Evolutionary conservation across 2,797 vertebrate species (phyloP).

Genomic region (Takifugu rubripes): DNA sequence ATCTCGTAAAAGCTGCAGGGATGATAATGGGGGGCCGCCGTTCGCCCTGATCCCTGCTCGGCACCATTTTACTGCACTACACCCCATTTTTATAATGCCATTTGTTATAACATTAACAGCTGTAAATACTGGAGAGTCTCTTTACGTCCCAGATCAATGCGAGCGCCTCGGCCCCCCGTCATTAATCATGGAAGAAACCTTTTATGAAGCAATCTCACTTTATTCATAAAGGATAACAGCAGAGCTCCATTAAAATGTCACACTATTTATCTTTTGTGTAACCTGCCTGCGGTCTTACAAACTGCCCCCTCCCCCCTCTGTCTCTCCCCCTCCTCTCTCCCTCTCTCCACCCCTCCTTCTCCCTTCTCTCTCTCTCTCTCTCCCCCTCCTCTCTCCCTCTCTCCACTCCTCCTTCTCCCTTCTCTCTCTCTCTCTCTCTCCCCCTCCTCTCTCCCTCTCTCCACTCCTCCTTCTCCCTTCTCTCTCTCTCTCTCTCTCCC

Average conservation of each 20-base stretch:
- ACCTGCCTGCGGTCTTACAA: conserved; percentile 66
- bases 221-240: conserved; percentile 76
- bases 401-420: conserved; percentile 32
- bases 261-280: conserved; percentile 75
- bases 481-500: conserved; percentile 35
- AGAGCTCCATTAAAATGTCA: conserved; percentile 75
- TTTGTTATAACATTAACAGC: conserved; percentile 71
- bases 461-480: conserved; percentile 43
- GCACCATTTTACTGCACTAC: conserved; percentile 50
- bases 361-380: conserved; percentile 30
- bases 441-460: conserved; percentile 58
- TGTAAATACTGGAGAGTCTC: conserved; percentile 69
- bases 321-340: conserved; percentile 44
- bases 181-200: conserved; percentile 64
- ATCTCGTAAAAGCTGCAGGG: conserved; percentile 7
- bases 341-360: conserved; percentile 24
- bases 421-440: conserved; percentile 62
- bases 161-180: conserved; percentile 43
- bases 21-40: conserved; percentile 20
- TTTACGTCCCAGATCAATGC: conserved; percentile 62
- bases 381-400: conserved; percentile 10
- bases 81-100: conserved; percentile 61
- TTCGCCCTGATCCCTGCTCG: conserved; percentile 29
- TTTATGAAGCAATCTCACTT: conserved; percentile 77
- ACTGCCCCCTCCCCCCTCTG: conserved; percentile 54